A percentile compares a stretch with the other conserved stretches of the same genome.
These are phyloP conservation scores for Callocephalon fimbriatum DNA, from an alignment of 2,113 vertebrate species.

Conservation along the genomic window DNA sequence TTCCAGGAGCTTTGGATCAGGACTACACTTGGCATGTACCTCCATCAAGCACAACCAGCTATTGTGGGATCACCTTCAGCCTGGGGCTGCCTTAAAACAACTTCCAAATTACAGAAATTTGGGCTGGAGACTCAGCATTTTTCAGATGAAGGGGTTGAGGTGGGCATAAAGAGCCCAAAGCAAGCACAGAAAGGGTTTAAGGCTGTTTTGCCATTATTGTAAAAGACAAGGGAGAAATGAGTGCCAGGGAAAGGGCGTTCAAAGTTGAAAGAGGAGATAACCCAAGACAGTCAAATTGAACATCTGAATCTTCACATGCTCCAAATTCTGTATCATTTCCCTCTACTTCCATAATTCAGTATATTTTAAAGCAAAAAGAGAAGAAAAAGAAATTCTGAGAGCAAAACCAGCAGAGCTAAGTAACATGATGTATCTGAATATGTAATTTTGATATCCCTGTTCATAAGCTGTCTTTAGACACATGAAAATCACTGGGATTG, in stretches of 20 bases:
- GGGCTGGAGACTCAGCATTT: rapidly evolving
- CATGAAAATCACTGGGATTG: not conserved
- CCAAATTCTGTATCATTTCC: not conserved
- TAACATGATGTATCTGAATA: not conserved
- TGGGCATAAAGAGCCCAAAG: not conserved
- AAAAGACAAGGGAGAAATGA: not conserved
- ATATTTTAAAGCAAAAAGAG: not conserved
- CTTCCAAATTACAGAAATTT: not conserved
- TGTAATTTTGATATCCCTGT: not conserved
- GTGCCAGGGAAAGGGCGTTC: not conserved
- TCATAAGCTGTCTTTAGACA: not conserved
- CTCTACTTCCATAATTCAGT: not conserved
- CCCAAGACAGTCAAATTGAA: not conserved
- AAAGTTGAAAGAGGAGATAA: not conserved
- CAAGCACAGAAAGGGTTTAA: not conserved
- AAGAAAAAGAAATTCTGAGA: not conserved
- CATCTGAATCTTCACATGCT: not conserved
- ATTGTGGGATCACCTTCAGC: rapidly evolving
- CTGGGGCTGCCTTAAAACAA: not conserved
- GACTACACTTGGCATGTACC: not conserved
- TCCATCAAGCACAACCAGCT: not conserved
- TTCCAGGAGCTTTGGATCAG: not conserved
- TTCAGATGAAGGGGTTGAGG: not conserved
- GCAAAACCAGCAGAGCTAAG: not conserved
- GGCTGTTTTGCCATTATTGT: not conserved